Evolutionary conservation across 2,888 invertebrate genomes (phyloP).

Genomic region (Aspidiotus rigidus): DNA sequence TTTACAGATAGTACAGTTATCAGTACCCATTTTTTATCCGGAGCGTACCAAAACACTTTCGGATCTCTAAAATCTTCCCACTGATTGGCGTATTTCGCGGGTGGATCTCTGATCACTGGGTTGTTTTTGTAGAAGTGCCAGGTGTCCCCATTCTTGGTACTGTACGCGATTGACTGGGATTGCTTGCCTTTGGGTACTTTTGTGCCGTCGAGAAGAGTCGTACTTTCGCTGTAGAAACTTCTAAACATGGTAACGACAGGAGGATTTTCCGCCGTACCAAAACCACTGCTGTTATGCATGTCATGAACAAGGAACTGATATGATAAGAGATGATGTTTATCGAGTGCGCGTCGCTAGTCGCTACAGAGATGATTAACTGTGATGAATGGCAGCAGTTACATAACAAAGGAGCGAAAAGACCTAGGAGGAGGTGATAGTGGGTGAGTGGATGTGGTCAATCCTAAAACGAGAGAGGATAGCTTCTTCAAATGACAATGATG

Average conservation of each 20-base stretch:
- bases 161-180: conserved; percentile 42
- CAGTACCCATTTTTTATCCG: conserved; percentile 45
- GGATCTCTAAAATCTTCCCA: conserved; percentile 47
- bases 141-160: conserved; percentile 43
- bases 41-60: conserved; percentile 46
- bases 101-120: conserved; percentile 41
- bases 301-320: too few relatives aligned
- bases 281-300: conserved; percentile 42
- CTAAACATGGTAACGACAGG: conserved; percentile 25
- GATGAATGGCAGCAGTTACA: too few relatives aligned
- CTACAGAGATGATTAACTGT: too few relatives aligned
- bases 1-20: conserved; percentile 39
- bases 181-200: conserved; percentile 31
- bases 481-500: too few relatives aligned
- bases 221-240: background rate
- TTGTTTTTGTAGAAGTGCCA: conserved; percentile 42
- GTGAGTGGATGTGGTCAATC: too few relatives aligned
- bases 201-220: background rate
- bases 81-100: conserved; percentile 40
- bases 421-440: too few relatives aligned
- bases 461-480: too few relatives aligned
- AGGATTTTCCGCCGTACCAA: too few relatives aligned
- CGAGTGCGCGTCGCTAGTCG: too few relatives aligned
- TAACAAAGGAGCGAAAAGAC: too few relatives aligned
- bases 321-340: too few relatives aligned